Evolutionary conservation across 2,888 invertebrate genomes (phyloP).

Genomic region (Pollenia amentaria): DNA sequence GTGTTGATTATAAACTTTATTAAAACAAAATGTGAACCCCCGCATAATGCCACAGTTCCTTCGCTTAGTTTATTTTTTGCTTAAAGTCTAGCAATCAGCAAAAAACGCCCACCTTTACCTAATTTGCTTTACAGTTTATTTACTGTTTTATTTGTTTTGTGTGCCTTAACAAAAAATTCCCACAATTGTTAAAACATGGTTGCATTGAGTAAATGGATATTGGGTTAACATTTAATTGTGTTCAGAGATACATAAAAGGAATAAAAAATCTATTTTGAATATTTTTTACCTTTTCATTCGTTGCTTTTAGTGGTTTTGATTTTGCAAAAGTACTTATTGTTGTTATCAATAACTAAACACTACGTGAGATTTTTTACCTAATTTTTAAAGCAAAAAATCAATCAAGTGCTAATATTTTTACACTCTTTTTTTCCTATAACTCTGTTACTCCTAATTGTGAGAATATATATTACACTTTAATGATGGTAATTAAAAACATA

Average conservation of each 20-base stretch:
- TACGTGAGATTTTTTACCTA: background rate
- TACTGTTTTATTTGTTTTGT: conserved; percentile 23
- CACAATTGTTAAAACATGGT: conserved; percentile 67
- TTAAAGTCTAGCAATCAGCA: conserved; percentile 40
- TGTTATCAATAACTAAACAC: conserved; percentile 58
- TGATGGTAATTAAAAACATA: too few relatives aligned
- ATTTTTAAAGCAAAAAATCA: conserved; percentile 46
- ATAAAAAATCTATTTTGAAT: conserved; percentile 16
- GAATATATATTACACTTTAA: too few relatives aligned
- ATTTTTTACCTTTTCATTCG: conserved; percentile 25
- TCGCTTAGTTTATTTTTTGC: conserved; percentile 16
- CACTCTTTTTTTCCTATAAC: too few relatives aligned
- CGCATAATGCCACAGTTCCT: conserved; percentile 67
- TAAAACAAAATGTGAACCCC: conserved; percentile 50
- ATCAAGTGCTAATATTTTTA: conserved; percentile 61
- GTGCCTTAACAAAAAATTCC: conserved; percentile 54
- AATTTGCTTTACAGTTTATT: conserved; percentile 56
- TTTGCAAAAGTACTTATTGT: conserved; percentile 13
- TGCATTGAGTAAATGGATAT: conserved; percentile 56
- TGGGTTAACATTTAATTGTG: conserved; percentile 51
- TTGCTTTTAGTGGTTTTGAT: conserved; percentile 25
- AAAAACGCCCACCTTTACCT: conserved; percentile 65
- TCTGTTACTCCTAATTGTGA: too few relatives aligned
- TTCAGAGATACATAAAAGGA: background rate
- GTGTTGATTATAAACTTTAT: background rate